These are phyloP conservation scores for Thereva unica DNA, from an alignment of 2,888 invertebrate genomes.

Conservation along the genomic window DNA sequence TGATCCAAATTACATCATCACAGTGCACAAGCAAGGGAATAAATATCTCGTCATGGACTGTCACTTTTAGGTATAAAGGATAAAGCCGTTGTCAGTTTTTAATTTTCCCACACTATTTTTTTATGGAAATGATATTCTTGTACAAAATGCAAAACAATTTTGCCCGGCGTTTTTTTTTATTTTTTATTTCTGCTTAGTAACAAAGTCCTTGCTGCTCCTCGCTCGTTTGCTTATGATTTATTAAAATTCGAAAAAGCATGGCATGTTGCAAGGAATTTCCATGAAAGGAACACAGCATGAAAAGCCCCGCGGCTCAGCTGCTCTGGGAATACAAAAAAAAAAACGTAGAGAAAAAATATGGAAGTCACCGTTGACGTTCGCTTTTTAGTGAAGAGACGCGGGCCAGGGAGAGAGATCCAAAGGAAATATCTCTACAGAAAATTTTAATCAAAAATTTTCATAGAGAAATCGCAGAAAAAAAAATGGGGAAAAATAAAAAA, in stretches of 20 bases:
- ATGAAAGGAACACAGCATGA: slow-evolving; percentile 32
- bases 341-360: neutral
- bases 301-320: slow-evolving; percentile 33
- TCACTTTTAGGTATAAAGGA: too few species aligned
- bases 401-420: neutral
- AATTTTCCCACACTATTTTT: slow-evolving; percentile 31
- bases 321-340: slow-evolving; percentile 12
- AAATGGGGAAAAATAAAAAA: slow-evolving; percentile 8
- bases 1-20: too few species aligned
- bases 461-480: too few species aligned
- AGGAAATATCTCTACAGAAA: slow-evolving; percentile 31
- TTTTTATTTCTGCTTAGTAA: slow-evolving; percentile 33
- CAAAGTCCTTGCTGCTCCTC: slow-evolving; percentile 22
- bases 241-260: slow-evolving; percentile 42
- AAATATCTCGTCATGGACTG: too few species aligned
- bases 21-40: too few species aligned
- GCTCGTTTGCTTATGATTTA: slow-evolving; percentile 39
- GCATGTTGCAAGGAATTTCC: slow-evolving; percentile 37
- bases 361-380: slow-evolving; percentile 33
- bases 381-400: slow-evolving; percentile 24
- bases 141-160: slow-evolving; percentile 26
- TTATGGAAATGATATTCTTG: slow-evolving; percentile 18
- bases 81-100: neutral
- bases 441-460: slow-evolving; percentile 33
- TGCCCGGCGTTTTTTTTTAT: slow-evolving; percentile 1